phyloP scores from a whole-genome alignment of 2,797 vertebrate genomes.

The Morus bassanus region DNA sequence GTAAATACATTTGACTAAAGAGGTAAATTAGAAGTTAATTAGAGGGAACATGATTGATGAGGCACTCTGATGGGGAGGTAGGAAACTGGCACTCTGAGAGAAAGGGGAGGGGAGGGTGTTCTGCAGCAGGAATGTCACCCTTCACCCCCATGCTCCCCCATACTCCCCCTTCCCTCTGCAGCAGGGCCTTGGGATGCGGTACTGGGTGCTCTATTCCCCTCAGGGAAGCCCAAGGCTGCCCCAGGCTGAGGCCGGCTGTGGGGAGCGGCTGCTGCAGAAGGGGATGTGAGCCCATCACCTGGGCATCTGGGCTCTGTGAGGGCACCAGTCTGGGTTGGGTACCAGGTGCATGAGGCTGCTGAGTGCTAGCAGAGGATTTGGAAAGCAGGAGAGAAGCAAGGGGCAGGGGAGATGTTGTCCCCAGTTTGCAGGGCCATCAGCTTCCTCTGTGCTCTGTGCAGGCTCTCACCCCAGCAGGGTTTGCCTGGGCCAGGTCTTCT shows the following conservation, averaged over 20 bases:
- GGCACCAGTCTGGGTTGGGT: fast-evolving
- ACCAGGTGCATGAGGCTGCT: fast-evolving
- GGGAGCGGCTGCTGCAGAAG: not conserved
- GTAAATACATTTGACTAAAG: conserved; percentile 77
- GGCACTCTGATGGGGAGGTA: conserved; percentile 50
- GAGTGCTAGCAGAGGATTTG: not conserved
- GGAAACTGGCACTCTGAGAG: not conserved
- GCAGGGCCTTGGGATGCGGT: fast-evolving
- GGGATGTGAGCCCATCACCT: not conserved
- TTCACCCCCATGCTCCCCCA: fast-evolving
- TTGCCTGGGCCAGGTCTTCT: not conserved
- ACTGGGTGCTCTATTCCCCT: not conserved
- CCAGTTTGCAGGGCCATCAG: fast-evolving
- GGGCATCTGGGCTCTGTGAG: not conserved
- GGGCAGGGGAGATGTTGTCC: not conserved
- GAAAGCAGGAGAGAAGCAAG: not conserved
- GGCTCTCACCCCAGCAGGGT: fast-evolving
- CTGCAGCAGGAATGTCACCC: not conserved
- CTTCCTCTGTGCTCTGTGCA: not conserved
- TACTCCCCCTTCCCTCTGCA: not conserved
- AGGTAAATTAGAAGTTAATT: conserved; percentile 79
- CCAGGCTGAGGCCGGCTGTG: not conserved
- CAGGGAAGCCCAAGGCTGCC: not conserved
- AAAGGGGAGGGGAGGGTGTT: not conserved
- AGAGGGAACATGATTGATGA: conserved; percentile 76